Percentiles rank a stretch among this genome's conserved stretches.
Evolutionary conservation across 2,797 vertebrate species (phyloP).

Genomic region (Loriculus beryllinus): DNA sequence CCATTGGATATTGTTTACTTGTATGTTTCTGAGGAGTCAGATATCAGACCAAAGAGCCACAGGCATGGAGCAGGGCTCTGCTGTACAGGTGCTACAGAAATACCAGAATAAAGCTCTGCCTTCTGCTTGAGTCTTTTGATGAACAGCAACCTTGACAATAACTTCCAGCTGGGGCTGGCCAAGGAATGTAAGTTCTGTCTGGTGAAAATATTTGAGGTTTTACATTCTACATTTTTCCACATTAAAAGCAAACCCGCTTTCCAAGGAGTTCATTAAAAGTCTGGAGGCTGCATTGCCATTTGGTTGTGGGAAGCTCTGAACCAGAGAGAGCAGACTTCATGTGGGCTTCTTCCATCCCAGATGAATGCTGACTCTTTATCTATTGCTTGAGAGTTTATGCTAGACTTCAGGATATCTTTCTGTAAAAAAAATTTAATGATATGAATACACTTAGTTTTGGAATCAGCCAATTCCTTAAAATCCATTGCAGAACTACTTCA

Average conservation of each 20-base stretch:
- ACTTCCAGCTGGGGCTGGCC: conserved; percentile 33
- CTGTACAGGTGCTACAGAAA: conserved; percentile 44
- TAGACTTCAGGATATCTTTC: neutral
- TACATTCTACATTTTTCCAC: conserved; percentile 42
- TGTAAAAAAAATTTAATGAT: neutral
- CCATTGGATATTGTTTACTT: neutral
- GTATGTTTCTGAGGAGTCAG: neutral
- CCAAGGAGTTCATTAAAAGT: conserved; percentile 24
- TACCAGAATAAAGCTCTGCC: neutral
- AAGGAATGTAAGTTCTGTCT: conserved; percentile 20
- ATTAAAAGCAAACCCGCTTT: conserved; percentile 19
- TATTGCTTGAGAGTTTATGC: neutral
- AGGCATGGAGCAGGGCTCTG: neutral
- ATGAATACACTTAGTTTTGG: neutral
- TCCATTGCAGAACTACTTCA: neutral
- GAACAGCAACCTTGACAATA: conserved; percentile 26
- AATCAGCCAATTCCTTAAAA: neutral
- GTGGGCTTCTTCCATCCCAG: neutral
- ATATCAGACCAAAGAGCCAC: neutral
- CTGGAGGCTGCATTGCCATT: neutral
- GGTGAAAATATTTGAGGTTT: conserved; percentile 55
- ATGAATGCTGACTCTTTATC: neutral
- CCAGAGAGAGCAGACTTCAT: neutral
- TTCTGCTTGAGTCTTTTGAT: conserved; percentile 6
- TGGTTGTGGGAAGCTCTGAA: neutral